Evolutionary conservation across 2,797 vertebrate genomes (phyloP), one percentile per base, ranked within the genome.

Genomic region (Microctenopoma stevenorrisi): DNA sequence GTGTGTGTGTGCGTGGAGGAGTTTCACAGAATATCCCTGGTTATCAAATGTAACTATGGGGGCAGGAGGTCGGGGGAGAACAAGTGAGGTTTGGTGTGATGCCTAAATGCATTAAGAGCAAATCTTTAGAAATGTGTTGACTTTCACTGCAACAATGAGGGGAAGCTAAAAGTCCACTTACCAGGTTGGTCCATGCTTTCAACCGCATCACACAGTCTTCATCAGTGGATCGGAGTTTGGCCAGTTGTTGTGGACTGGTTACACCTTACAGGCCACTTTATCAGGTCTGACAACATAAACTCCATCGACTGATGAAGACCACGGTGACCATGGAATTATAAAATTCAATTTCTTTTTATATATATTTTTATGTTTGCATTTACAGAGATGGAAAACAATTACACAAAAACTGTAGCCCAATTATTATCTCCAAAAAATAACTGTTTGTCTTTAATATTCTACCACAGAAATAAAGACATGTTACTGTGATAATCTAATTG

Each of bases 41-140:
- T 54, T 25, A 37, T 42, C 22, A 52, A 3, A 47, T 22, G 22
- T 18, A 44, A 55, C 50, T 68, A 14, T 44, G 43, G 50, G 57
- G 58, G 72, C 59, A 53, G 69, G 4, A 33, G 49, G 26, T 28
- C 48, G 9, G 63, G 14, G 4, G 61, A 9, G 57, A 16, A 67
- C 6, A n/a, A 53, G 68, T 10, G 42, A 58, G 65, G 60, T 35
- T 4, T 33, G 4, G 14, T 11, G 60, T 40, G 52, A 63, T 9
- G 1, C 18, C 48, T 14, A 30, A 35, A 63, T 22, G 14, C 50
- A 65, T 54, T 61, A 7, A 56, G 61, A 64, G 78, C 28, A 6
- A 79, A 66, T 81, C 5, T 5, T 54, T 3, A 3, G 0, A 11
- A 5, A 11, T 48, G 5, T 6, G 15, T 42, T 60, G 0, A 55